Conservation (phyloP, 2,888 invertebrate species). For the Drosophila kanekoi region DNA sequence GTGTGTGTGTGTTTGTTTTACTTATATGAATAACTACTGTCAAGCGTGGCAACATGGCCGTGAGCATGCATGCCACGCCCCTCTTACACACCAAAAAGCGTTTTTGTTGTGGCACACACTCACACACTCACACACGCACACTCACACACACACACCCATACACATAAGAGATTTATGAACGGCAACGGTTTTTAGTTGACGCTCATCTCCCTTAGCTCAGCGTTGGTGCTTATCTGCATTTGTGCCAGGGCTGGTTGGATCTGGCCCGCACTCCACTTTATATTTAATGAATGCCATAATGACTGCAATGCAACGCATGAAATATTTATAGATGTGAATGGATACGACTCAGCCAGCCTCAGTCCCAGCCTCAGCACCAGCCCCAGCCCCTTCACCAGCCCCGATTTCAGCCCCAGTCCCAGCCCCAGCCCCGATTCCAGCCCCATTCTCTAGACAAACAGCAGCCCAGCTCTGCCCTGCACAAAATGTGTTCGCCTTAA, state of each 20-base stretch:
- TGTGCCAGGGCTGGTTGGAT: constrained; percentile 21
- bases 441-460: background rate
- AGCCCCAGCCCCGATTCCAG: background rate
- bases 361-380: background rate
- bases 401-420: background rate
- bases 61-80: constrained; percentile 41
- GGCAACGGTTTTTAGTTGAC: constrained; percentile 69
- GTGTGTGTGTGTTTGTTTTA: constrained; percentile 28
- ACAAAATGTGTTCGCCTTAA: constrained; percentile 22
- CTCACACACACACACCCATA: background rate
- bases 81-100: constrained; percentile 38
- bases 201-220: constrained; percentile 49
- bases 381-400: too few relatives aligned
- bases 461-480: background rate
- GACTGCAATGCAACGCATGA: constrained; percentile 80
- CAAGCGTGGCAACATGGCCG: constrained; percentile 62
- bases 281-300: constrained; percentile 82
- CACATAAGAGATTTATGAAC: constrained; percentile 73
- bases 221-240: constrained; percentile 57
- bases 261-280: constrained; percentile 58
- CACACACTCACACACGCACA: background rate
- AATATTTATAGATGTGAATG: constrained; percentile 76
- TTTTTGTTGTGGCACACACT: constrained; percentile 34
- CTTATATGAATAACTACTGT: constrained; percentile 79
- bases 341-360: constrained; percentile 33